Conservation (phyloP, 2,888 invertebrate genomes). For the Ectobius pallidus region DNA sequence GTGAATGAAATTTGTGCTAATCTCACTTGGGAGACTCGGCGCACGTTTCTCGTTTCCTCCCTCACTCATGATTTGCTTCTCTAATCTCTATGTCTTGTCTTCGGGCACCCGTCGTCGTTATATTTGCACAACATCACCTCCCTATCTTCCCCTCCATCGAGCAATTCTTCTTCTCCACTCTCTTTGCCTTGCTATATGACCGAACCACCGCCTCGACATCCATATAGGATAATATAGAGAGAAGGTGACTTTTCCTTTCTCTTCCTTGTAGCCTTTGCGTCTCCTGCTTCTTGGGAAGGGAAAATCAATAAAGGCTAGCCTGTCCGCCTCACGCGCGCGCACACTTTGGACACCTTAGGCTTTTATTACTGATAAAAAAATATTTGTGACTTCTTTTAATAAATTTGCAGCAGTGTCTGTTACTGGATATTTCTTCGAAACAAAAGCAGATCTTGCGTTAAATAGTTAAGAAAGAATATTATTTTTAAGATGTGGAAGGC, state of each 20-base stretch:
- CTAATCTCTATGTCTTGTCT: slow-evolving; percentile 29
- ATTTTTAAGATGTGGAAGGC: too few relatives aligned
- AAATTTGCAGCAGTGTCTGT: too few relatives aligned
- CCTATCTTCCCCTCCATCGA: slow-evolving; percentile 33
- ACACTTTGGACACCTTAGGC: not conserved
- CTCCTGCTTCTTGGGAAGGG: not conserved
- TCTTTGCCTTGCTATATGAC: not conserved
- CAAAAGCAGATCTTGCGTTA: too few relatives aligned
- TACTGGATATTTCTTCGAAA: too few relatives aligned
- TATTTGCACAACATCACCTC: slow-evolving; percentile 37
- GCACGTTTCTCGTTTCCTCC: slow-evolving; percentile 41
- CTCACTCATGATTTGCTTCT: not conserved
- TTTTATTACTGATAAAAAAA: too few relatives aligned
- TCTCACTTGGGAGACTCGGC: slow-evolving; percentile 39
- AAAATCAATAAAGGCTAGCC: slow-evolving; percentile 31
- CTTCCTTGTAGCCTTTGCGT: slow-evolving; percentile 2
- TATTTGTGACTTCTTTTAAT: too few relatives aligned
- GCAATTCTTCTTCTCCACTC: not conserved
- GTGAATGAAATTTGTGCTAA: slow-evolving; percentile 47
- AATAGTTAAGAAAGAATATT: too few relatives aligned
- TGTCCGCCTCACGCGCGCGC: not conserved
- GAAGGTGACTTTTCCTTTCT: not conserved
- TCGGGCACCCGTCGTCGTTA: slow-evolving; percentile 23
- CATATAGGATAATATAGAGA: not conserved
- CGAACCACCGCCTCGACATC: not conserved